Evolutionary conservation across 2,888 invertebrate genomes (phyloP).

Genomic region (Cerastis leucographa): DNA sequence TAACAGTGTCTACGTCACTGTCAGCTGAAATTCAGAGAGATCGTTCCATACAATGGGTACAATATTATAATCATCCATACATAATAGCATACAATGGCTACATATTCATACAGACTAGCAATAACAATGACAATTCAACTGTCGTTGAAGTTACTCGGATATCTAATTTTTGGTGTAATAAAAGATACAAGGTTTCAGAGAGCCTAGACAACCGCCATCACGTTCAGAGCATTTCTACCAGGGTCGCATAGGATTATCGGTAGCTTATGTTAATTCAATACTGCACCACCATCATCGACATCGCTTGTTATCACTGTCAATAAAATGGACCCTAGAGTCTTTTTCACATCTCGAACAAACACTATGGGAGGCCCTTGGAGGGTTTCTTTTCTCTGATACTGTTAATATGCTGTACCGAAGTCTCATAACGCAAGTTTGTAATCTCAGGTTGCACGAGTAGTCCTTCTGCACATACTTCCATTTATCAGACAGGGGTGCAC

Average conservation of each 20-base stretch:
- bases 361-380: background rate
- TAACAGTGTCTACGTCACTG: conserved; percentile 46
- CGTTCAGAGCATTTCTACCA: no score
- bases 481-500: conserved; percentile 53
- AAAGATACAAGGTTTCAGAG: background rate
- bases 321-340: background rate
- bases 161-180: no score
- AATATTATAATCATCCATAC: background rate
- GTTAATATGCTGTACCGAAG: background rate
- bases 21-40: conserved; percentile 21
- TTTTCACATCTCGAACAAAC: background rate
- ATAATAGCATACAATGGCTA: background rate
- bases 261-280: no score
- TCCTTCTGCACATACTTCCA: conserved; percentile 27
- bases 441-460: background rate
- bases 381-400: background rate
- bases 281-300: background rate
- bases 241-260: no score
- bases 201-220: background rate
- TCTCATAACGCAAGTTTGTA: background rate
- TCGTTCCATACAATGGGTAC: background rate
- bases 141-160: background rate
- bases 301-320: background rate
- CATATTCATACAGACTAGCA: background rate
- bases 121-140: background rate